A percentile compares a stretch with the other conserved stretches of the same genome.
Conservation (phyloP, 2,888 invertebrate species). For the Monochamus alternatus region DNA sequence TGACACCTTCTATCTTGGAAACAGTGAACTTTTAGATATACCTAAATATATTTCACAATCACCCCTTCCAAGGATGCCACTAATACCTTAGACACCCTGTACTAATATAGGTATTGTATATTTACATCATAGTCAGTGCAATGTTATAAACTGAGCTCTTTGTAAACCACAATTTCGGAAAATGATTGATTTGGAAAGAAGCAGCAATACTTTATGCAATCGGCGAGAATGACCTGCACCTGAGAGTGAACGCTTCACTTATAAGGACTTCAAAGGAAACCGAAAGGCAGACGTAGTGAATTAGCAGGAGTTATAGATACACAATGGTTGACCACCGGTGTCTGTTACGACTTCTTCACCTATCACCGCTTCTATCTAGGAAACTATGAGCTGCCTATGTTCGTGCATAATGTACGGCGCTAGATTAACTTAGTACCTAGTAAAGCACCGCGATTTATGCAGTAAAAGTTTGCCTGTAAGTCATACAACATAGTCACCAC, state of each 20-base stretch:
- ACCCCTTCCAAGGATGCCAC: too few species aligned
- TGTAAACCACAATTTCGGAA: not conserved
- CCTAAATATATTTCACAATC: too few species aligned
- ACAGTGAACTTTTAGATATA: too few species aligned
- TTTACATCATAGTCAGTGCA: too few species aligned
- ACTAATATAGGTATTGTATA: too few species aligned
- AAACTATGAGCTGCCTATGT: not conserved
- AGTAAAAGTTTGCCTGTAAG: too few species aligned
- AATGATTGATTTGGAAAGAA: not conserved
- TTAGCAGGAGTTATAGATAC: slow-evolving; percentile 36
- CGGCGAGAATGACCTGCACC: slow-evolving; percentile 32
- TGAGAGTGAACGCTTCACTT: slow-evolving; percentile 27
- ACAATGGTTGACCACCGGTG: slow-evolving; percentile 40
- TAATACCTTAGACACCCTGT: too few species aligned
- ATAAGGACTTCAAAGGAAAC: slow-evolving; percentile 38
- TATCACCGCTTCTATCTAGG: slow-evolving; percentile 31
- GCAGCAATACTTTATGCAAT: not conserved
- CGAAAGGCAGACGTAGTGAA: slow-evolving; percentile 31
- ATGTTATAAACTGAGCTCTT: too few species aligned
- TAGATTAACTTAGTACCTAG: too few species aligned
- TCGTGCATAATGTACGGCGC: not conserved
- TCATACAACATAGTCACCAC: too few species aligned
- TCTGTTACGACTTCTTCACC: slow-evolving; percentile 39
- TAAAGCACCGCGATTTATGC: too few species aligned
- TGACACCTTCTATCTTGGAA: too few species aligned